Evolutionary conservation across 2,888 invertebrate genomes (phyloP), one percentile per base, ranked within the genome.

Genomic region (Hofmannophila pseudospretella): DNA sequence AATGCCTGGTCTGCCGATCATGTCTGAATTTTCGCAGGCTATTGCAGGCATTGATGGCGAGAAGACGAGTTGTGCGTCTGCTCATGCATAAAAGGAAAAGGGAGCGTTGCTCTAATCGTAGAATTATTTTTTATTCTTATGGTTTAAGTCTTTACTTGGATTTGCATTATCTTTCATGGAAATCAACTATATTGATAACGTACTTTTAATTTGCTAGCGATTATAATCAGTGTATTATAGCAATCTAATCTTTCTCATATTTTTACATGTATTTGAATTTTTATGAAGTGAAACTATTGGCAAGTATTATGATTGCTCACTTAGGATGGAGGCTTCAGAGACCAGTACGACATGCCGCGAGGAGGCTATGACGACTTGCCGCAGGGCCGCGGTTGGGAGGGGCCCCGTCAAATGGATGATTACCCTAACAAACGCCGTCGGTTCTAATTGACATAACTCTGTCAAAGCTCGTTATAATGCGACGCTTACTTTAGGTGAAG

Each of bases 361-460:
- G 78, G 86, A 64, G 74, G 67, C 51, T 85, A 58, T 76, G 85
- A 85, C 62, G 82, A 84, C 72, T 72, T 76, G 74, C 77, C 80
- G 56, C 81, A 80, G 66, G 84, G 84, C 65, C 87, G 88, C 63
- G 88, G 88, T 68, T 88, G 90, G 78, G 89, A 88, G 43, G 88
- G 88, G 50, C 71, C 78, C 51, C 85, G 85, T 67, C 88, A 84
- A 71, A 75, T 86, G 70, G 91, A 91, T 50, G 90, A 90, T 81
- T 91, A 81, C 73, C 90, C 90, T 61, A 89, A 88, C 79, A 91
- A 90, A 81, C 88, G 91, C 54, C 89, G 91, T 65, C 90, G 91
- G 50, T 91, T 88, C 71, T 91, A 88, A 84, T 63, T 25, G 11
- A 27, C 27, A 4, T 2, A 3, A 27, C 10, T n/a, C n/a, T n/a